A percentile compares a stretch with the other conserved stretches of the same genome.
Evolutionary conservation across 2,888 invertebrate species (phyloP).

Genomic region (Gonocerus acuteangulatus): DNA sequence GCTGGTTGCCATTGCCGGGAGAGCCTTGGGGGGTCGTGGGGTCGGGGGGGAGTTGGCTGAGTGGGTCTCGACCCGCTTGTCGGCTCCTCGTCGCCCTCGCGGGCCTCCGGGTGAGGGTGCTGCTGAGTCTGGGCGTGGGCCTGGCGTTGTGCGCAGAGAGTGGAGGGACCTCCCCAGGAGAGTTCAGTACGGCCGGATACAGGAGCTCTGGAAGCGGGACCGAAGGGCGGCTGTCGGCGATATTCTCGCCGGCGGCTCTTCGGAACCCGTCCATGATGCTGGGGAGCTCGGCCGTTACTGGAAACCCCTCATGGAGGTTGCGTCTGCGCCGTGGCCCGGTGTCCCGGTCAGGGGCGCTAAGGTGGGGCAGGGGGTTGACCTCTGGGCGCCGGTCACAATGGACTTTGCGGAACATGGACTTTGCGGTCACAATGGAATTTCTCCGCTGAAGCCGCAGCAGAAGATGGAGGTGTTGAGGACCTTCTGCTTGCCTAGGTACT

Average conservation of each 20-base stretch:
- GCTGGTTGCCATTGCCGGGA: not conserved
- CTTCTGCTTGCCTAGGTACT: not conserved
- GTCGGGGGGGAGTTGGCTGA: not conserved
- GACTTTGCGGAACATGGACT: too few relatives aligned
- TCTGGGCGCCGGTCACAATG: not conserved
- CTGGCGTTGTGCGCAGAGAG: too few relatives aligned
- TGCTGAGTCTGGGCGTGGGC: not conserved
- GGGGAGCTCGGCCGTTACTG: not conserved
- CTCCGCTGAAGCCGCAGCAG: constrained; percentile 1
- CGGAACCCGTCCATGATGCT: not conserved
- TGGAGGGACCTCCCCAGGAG: not conserved
- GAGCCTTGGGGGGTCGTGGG: not conserved
- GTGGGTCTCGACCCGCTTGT: not conserved
- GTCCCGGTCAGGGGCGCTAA: not conserved
- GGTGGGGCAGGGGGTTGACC: not conserved
- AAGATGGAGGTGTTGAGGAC: not conserved
- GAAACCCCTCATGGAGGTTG: not conserved
- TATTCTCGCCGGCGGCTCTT: not conserved
- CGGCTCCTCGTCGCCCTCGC: not conserved
- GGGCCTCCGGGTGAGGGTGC: not conserved
- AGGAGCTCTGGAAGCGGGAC: constrained; percentile 4
- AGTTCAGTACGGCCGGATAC: not conserved
- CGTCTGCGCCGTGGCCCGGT: not conserved
- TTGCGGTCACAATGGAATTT: too few relatives aligned
- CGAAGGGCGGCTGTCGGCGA: not conserved